Evolutionary conservation across 2,113 vertebrate genomes (phyloP).

Genomic region (Eolophus roseicapilla): DNA sequence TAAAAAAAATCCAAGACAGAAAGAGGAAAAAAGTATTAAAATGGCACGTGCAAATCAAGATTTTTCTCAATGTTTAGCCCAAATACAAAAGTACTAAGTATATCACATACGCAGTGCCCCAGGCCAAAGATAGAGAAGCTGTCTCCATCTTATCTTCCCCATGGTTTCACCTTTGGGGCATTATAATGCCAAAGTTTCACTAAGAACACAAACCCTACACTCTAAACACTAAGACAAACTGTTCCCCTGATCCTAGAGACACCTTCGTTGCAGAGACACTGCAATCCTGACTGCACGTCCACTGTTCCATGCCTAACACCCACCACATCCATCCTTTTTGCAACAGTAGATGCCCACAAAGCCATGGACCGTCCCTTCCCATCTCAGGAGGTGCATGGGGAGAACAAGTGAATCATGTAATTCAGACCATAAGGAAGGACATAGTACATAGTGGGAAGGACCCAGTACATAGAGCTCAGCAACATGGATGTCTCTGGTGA

Average conservation of each 20-base stretch:
- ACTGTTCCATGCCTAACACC: background rate
- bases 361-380: background rate
- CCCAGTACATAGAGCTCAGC: background rate
- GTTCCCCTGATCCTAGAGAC: background rate
- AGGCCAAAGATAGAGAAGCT: background rate
- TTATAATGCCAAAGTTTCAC: background rate
- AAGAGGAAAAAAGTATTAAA: background rate
- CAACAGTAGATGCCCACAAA: rapidly evolving
- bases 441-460: too few relatives aligned
- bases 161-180: background rate
- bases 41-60: background rate
- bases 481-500: background rate
- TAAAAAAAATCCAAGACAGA: background rate
- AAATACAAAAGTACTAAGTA: background rate
- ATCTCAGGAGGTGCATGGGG: background rate
- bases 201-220: background rate
- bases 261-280: background rate
- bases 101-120: background rate
- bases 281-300: background rate
- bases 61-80: background rate
- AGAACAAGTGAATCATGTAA: background rate
- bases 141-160: background rate
- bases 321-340: background rate
- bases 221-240: background rate
- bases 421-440: background rate